These are phyloP conservation scores for Trachops cirrhosus DNA, from an alignment of 2,797 vertebrate genomes.

Conservation along the genomic window DNA sequence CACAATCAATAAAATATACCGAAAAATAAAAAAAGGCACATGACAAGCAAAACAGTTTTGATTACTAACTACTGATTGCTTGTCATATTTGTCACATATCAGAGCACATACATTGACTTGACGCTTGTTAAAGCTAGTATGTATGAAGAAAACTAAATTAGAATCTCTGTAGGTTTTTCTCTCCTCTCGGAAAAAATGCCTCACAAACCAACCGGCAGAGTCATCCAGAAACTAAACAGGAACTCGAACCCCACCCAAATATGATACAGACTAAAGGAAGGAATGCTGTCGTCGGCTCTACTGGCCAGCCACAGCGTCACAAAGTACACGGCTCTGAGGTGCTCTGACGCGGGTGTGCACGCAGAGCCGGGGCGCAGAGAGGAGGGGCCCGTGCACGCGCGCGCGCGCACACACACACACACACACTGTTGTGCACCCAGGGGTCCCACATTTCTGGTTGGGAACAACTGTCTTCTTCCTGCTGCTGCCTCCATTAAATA, in stretches of 20 bases:
- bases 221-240: neutral
- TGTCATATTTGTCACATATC: neutral
- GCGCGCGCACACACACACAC: rapidly evolving
- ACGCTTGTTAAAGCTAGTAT: neutral
- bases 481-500: neutral
- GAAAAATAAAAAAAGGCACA: too few species aligned
- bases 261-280: neutral
- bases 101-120: neutral
- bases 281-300: neutral
- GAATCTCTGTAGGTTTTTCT: neutral
- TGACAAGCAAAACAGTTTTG: too few species aligned
- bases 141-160: constrained; percentile 36
- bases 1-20: too few species aligned
- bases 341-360: neutral
- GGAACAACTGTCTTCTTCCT: neutral
- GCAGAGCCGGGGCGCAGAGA: neutral
- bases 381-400: neutral
- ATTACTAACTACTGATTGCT: neutral
- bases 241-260: neutral
- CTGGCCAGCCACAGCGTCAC: neutral
- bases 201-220: neutral
- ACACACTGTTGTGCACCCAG: neutral
- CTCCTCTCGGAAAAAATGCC: neutral
- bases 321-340: neutral
- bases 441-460: neutral